A percentile compares a stretch with the other conserved stretches of the same genome.
These are phyloP conservation scores for Brachynemurus nebulosus DNA, from an alignment of 2,888 invertebrate genomes.

Conservation along the genomic window DNA sequence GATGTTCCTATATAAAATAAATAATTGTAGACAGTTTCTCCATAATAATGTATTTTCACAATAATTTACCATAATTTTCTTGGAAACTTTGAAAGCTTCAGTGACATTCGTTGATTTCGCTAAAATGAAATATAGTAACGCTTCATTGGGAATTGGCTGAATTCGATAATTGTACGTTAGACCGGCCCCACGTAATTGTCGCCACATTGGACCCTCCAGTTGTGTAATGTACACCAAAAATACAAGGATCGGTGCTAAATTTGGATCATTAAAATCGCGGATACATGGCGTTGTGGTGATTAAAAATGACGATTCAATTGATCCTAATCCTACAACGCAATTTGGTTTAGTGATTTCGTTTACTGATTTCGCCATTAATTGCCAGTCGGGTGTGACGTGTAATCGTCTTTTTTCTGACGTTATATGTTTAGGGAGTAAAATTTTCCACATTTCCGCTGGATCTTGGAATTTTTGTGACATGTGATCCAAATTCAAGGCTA, in stretches of 20 bases:
- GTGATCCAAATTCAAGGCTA: conserved; percentile 55
- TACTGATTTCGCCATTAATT: conserved; percentile 27
- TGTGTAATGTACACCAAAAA: conserved; percentile 78
- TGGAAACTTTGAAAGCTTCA: conserved; percentile 65
- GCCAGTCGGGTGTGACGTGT: conserved; percentile 33
- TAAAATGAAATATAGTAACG: conserved; percentile 55
- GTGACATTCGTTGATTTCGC: conserved; percentile 65
- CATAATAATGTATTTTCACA: neutral
- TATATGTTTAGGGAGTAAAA: conserved; percentile 25
- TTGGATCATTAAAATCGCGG: conserved; percentile 42
- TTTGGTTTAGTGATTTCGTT: conserved; percentile 34
- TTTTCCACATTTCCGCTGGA: conserved; percentile 40
- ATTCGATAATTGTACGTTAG: conserved; percentile 69
- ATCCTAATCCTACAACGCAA: conserved; percentile 64
- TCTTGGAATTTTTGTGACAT: conserved; percentile 32
- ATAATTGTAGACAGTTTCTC: neutral
- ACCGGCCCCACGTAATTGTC: conserved; percentile 73
- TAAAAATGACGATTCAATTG: conserved; percentile 65
- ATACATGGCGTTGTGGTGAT: conserved; percentile 54
- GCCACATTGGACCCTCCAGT: conserved; percentile 84
- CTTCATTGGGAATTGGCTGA: conserved; percentile 47
- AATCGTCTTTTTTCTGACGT: conserved; percentile 24
- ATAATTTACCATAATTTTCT: conserved; percentile 48
- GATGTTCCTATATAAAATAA: neutral
- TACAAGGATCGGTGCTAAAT: conserved; percentile 59